phyloP scores from a whole-genome alignment of 2,888 invertebrate genomes.

The Nasonovia ribisnigri region DNA sequence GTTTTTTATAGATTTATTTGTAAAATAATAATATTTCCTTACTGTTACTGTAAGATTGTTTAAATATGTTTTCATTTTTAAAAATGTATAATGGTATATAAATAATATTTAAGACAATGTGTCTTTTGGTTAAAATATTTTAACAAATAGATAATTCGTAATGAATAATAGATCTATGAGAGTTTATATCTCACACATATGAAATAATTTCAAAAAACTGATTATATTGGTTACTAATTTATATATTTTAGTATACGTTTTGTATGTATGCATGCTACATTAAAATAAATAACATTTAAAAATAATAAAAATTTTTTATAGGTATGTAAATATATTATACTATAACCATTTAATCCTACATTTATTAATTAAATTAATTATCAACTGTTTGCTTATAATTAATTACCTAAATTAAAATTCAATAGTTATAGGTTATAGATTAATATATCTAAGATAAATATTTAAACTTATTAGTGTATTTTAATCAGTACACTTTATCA shows the following conservation, averaged over 20 bases:
- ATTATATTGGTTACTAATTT: background rate
- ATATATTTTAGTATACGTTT: background rate
- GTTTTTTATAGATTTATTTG: too few species aligned
- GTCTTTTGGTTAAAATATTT: background rate
- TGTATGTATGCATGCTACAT: too few species aligned
- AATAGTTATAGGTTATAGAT: background rate
- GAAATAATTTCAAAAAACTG: background rate
- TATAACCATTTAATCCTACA: background rate
- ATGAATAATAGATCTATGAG: background rate
- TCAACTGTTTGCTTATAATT: background rate
- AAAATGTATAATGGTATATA: too few species aligned
- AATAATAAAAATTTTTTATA: too few species aligned
- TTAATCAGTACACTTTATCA: background rate
- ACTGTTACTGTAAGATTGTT: too few species aligned
- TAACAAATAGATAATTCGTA: background rate
- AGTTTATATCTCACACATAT: background rate
- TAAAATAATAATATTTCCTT: too few species aligned
- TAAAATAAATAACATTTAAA: too few species aligned
- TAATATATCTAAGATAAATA: background rate
- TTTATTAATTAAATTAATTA: background rate
- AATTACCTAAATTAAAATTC: background rate
- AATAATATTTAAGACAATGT: background rate
- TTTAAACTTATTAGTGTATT: background rate
- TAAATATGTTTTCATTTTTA: too few species aligned
- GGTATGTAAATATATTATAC: too few species aligned